A percentile compares a stretch with the other conserved stretches of the same genome.
Conservation (phyloP, 2,113 vertebrate species). For the Pelusios castaneus region DNA sequence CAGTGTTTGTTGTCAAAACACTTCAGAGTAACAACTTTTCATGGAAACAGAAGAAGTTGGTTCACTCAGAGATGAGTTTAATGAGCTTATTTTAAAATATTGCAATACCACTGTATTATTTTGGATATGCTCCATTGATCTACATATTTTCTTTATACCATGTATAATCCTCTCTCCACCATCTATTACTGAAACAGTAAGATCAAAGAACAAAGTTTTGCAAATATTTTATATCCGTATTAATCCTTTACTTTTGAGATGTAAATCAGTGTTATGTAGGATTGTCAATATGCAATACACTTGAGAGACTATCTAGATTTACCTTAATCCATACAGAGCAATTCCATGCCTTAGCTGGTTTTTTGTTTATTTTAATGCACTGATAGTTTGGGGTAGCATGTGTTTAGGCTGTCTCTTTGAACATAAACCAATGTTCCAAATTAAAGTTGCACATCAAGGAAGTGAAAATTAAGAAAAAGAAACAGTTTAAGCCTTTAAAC, state of each 20-base stretch:
- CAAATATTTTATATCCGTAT: background rate
- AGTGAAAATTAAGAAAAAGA: background rate
- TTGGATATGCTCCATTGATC: background rate
- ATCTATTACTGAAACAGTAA: rapidly evolving
- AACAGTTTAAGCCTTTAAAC: conserved; percentile 1
- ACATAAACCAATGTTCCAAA: background rate
- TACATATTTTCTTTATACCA: background rate
- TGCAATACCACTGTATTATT: background rate
- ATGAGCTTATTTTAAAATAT: background rate
- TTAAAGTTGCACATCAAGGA: background rate
- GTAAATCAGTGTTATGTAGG: background rate
- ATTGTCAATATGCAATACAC: background rate
- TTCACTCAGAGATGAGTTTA: background rate
- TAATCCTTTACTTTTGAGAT: background rate
- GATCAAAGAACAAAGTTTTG: background rate
- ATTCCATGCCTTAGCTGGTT: background rate
- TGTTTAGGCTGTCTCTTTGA: background rate
- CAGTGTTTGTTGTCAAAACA: background rate
- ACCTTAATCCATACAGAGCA: background rate
- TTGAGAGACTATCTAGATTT: background rate
- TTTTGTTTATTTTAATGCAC: background rate
- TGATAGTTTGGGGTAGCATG: background rate
- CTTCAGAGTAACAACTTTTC: background rate
- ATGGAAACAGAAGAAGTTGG: background rate
- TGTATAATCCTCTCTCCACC: background rate